Conservation (phyloP, 2,888 invertebrate genomes). For the Tiphia femorata region DNA sequence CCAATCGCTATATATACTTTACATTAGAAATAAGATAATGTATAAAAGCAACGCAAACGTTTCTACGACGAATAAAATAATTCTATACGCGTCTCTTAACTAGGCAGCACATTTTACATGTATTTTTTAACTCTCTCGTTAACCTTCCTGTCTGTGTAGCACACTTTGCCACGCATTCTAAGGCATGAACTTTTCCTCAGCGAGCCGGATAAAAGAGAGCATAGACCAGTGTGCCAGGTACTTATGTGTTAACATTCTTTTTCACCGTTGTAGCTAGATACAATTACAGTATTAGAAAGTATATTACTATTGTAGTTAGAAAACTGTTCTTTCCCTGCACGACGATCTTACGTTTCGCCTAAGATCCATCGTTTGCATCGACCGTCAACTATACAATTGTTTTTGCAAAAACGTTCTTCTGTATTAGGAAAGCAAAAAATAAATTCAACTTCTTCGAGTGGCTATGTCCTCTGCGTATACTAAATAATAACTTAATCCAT, state of each 20-base stretch:
- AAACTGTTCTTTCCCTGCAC: conserved; percentile 41
- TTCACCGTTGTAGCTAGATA: conserved; percentile 54
- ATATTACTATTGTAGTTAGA: conserved; percentile 52
- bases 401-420: conserved; percentile 38
- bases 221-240: conserved; percentile 65
- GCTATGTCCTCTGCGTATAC: conserved; percentile 42
- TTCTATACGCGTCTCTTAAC: conserved; percentile 44
- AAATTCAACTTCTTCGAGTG: conserved; percentile 45
- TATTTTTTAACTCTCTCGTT: conserved; percentile 50
- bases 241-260: conserved; percentile 63
- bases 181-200: conserved; percentile 53
- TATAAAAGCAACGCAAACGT: no score
- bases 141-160: conserved; percentile 56
- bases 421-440: conserved; percentile 49
- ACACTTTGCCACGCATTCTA: conserved; percentile 58
- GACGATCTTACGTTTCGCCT: conserved; percentile 37
- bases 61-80: no score
- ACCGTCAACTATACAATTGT: conserved; percentile 43
- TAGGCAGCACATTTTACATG: conserved; percentile 45
- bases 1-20: no score
- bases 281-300: conserved; percentile 54
- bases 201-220: conserved; percentile 60
- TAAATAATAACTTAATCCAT: conserved; percentile 51
- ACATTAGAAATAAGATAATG: no score
- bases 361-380: conserved; percentile 36